phyloP scores from a whole-genome alignment of 2,797 vertebrate genomes.

The Carcharodon carcharias region DNA sequence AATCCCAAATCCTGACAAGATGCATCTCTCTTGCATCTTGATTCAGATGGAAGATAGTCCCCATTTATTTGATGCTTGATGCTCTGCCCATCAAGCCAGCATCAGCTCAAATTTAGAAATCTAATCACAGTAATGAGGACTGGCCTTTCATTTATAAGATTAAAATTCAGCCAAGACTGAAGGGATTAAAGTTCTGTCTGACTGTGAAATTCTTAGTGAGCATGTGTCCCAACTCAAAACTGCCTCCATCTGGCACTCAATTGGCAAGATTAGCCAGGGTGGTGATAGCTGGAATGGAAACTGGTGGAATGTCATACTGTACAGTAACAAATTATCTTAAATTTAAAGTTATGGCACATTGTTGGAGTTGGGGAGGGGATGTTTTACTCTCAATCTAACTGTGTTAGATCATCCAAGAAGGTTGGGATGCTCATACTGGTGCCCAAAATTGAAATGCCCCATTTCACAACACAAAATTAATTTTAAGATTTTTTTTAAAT shows the following conservation, averaged over 20 bases:
- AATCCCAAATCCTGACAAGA: not conserved
- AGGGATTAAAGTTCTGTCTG: not conserved
- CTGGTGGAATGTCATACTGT: not conserved
- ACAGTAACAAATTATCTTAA: not conserved
- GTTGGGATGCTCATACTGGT: not conserved
- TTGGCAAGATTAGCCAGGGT: not conserved
- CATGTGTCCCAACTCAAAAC: not conserved
- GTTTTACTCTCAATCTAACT: not conserved
- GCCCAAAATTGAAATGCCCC: not conserved
- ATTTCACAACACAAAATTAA: not conserved
- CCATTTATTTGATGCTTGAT: not conserved
- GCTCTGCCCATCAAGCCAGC: not conserved
- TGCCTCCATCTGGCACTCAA: not conserved
- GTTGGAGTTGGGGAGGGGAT: not conserved
- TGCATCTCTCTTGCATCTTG: not conserved
- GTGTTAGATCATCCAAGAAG: not conserved
- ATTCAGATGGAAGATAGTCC: not conserved
- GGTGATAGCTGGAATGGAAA: not conserved
- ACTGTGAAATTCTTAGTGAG: not conserved
- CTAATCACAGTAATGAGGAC: not conserved
- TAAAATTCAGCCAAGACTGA: not conserved
- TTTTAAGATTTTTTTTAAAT: not conserved
- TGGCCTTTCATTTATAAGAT: not conserved
- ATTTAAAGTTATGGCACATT: not conserved
- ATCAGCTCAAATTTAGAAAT: not conserved